These are phyloP conservation scores for Enoplosus armatus DNA, from an alignment of 2,797 vertebrate species.

Conservation along the genomic window DNA sequence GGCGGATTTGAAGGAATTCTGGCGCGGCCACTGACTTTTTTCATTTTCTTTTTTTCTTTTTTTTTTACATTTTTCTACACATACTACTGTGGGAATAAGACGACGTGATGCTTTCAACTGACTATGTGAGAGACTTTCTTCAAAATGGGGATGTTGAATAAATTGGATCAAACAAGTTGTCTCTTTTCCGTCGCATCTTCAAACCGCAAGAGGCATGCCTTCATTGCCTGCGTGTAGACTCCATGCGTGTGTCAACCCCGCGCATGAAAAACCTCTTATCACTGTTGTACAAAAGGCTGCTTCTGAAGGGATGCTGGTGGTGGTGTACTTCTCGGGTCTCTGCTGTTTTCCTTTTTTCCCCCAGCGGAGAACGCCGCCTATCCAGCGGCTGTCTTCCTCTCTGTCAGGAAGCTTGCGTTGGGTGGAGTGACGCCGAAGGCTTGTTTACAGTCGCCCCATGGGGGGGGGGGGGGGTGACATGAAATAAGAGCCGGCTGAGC, in stretches of 20 bases:
- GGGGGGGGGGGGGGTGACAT: slow-evolving; percentile 53
- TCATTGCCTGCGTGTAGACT: slow-evolving; percentile 40
- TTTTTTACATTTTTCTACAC: slow-evolving; percentile 16
- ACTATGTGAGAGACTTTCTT: slow-evolving; percentile 39
- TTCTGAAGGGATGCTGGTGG: slow-evolving; percentile 56
- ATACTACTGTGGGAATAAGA: slow-evolving; percentile 36
- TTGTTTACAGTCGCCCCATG: slow-evolving; percentile 68
- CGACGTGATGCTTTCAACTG: slow-evolving; percentile 36
- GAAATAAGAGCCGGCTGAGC: slow-evolving; percentile 56
- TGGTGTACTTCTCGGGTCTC: slow-evolving; percentile 40
- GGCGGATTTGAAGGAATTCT: slow-evolving; percentile 36
- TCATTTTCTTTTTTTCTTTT: too few species aligned
- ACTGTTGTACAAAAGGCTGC: slow-evolving; percentile 53
- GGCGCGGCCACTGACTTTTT: slow-evolving; percentile 11
- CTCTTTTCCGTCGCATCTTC: slow-evolving; percentile 45
- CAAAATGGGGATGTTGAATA: slow-evolving; percentile 47
- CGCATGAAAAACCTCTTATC: slow-evolving; percentile 61
- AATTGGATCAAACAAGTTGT: slow-evolving; percentile 56
- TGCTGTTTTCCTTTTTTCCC: slow-evolving; percentile 42
- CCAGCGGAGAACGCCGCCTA: slow-evolving; percentile 42
- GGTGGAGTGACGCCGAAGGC: slow-evolving; percentile 58
- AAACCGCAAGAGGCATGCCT: slow-evolving; percentile 47
- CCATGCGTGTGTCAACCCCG: slow-evolving; percentile 39
- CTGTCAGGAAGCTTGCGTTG: slow-evolving; percentile 43
- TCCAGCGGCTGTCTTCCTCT: slow-evolving; percentile 52